These are phyloP conservation scores for Engraulis encrasicolus DNA, from an alignment of 2,113 vertebrate species.

Conservation along the genomic window DNA sequence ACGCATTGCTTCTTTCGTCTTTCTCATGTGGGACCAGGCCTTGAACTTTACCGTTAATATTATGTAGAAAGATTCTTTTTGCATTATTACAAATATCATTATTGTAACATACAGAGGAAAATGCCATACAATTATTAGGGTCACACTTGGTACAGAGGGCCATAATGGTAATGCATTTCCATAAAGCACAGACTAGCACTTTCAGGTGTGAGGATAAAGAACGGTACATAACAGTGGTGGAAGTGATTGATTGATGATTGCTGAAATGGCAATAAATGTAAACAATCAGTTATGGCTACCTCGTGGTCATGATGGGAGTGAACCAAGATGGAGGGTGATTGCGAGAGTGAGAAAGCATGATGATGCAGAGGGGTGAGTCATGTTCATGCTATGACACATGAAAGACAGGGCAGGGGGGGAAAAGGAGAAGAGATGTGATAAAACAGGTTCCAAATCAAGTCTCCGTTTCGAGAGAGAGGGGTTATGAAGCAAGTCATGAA, in stretches of 20 bases:
- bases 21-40: not conserved
- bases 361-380: not conserved
- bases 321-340: not conserved
- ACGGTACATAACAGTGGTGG: not conserved
- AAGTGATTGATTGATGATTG: no score
- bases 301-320: not conserved
- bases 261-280: no score
- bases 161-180: not conserved
- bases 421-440: slow-evolving; percentile 2
- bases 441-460: slow-evolving; percentile 26
- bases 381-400: slow-evolving; percentile 22
- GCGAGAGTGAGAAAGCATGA: not conserved
- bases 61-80: not conserved
- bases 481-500: slow-evolving; percentile 23
- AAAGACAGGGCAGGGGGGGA: slow-evolving; percentile 40
- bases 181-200: not conserved
- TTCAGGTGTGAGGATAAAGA: not conserved
- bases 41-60: not conserved
- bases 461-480: slow-evolving; percentile 6
- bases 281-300: no score
- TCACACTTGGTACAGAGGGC: not conserved
- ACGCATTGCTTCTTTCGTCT: not conserved
- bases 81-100: not conserved
- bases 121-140: no score
- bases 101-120: not conserved